Evolutionary conservation across 1,140 invertebrate genomes (phyloP), one percentile per base, ranked within the genome.

Genomic region (Orius insidiosus): DNA sequence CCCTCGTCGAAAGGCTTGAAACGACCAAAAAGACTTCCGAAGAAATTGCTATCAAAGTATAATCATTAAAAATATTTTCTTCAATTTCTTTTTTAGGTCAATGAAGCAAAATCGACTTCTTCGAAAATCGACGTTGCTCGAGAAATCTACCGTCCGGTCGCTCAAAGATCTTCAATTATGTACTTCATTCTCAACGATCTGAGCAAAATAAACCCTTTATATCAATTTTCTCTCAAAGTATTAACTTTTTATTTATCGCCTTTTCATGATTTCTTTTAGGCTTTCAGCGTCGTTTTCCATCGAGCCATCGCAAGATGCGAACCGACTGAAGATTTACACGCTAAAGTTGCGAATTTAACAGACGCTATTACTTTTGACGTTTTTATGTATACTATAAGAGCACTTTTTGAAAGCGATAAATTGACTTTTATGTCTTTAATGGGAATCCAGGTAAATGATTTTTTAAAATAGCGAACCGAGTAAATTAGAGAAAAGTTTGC

Each of bases 101-200:
- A 68, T 36, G 85, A 92, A 65, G 85, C 86, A 0, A 87, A 82
- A 63, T 63, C 77, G 16, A 93, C 90, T 0, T 75, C 87, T 10
- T 68, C 75, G 1, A 79, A 88, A 61, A 94, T 97, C 58, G 89
- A 95, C 59, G 74, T 80, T 53, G 88, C 89, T 7, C 66, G 90
- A 56, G 89, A 95, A 64, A 71, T 75, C 55, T 96, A 95, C 61
- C 71, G 90, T 44, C 74, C 78, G 14, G 86, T 85, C 11, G 87
- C 90, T 0, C 69, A 77, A 1, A 64, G 89, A 48, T 85, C 87
- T 0, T 93, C 89, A 2, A 69, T 96, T 2, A 64, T 96, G 0
- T 97, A 95, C 60, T 97, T 97, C 59, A 88, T 95, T 44, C 65
- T 97, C 34, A 94, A 89, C 58, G 90, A 96, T 55, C 62, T 97